phyloP scores from a whole-genome alignment of 1,140 invertebrate genomes.

The Onthophagus taurus region DNA sequence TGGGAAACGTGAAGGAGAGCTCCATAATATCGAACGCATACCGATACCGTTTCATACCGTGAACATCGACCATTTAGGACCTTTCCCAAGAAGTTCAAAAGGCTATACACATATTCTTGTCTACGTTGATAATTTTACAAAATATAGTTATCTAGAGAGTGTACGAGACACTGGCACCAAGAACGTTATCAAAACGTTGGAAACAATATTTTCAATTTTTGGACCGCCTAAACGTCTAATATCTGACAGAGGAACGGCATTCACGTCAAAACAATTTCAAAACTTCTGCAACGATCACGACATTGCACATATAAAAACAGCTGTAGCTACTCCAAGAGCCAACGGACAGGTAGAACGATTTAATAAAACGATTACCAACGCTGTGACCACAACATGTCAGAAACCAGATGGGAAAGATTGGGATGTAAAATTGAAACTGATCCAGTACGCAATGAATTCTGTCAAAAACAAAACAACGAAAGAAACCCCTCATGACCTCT shows the following conservation, averaged over 20 bases:
- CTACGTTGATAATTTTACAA: slow-evolving; percentile 31
- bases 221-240: not conserved
- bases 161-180: not conserved
- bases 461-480: not conserved
- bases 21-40: slow-evolving; percentile 1
- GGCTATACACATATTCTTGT: slow-evolving; percentile 26
- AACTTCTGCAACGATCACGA: not conserved
- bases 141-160: slow-evolving; percentile 14
- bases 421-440: not conserved
- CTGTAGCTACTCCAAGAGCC: slow-evolving; percentile 1
- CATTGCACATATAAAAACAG: slow-evolving; percentile 3
- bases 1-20: slow-evolving; percentile 14
- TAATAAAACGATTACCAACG: not conserved
- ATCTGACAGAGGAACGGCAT: slow-evolving; percentile 8
- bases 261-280: not conserved
- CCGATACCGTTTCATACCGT: not conserved
- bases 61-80: slow-evolving; percentile 4
- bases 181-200: not conserved
- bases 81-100: slow-evolving; percentile 20
- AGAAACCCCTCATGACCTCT: not conserved
- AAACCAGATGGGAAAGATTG: slow-evolving; percentile 2
- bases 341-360: slow-evolving; percentile 3
- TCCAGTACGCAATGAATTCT: not conserved
- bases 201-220: not conserved
- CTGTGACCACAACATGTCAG: not conserved